phyloP scores from a whole-genome alignment of 2,888 invertebrate species.

The Yponomeuta sedellus region DNA sequence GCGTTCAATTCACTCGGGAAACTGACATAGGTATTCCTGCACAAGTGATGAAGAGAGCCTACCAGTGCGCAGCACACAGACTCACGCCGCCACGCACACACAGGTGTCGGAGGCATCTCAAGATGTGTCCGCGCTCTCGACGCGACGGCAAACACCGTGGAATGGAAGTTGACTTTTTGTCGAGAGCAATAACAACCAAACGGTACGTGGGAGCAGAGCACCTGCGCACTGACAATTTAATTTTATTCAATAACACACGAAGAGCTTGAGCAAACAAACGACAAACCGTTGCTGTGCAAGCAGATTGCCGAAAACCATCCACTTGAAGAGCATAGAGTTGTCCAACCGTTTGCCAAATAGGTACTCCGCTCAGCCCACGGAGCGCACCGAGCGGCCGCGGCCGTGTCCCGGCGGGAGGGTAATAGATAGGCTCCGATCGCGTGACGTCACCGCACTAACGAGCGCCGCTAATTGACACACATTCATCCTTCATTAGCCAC shows the following conservation, averaged over 20 bases:
- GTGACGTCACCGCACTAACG: neutral
- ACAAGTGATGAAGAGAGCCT: too few relatives aligned
- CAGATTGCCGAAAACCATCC: neutral
- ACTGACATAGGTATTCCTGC: too few relatives aligned
- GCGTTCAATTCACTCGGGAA: too few relatives aligned
- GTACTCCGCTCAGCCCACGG: too few relatives aligned
- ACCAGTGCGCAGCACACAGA: too few relatives aligned
- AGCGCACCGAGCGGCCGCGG: too few relatives aligned
- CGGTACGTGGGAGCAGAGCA: constrained; percentile 2
- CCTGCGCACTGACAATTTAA: constrained; percentile 1
- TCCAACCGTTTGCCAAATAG: too few relatives aligned
- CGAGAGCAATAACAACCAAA: constrained; percentile 1
- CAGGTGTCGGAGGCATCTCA: neutral
- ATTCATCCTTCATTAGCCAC: neutral
- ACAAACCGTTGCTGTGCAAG: neutral
- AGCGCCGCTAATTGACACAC: constrained; percentile 1
- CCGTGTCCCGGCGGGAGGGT: neutral
- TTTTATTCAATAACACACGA: neutral
- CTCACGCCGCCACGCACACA: neutral
- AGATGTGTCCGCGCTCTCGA: neutral
- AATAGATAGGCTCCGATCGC: neutral
- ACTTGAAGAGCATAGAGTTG: neutral
- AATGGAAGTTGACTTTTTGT: constrained; percentile 1
- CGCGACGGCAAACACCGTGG: neutral
- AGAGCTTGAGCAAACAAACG: neutral